phyloP scores from a whole-genome alignment of 2,888 invertebrate genomes.

The Nephrocerus scutellatus region DNA sequence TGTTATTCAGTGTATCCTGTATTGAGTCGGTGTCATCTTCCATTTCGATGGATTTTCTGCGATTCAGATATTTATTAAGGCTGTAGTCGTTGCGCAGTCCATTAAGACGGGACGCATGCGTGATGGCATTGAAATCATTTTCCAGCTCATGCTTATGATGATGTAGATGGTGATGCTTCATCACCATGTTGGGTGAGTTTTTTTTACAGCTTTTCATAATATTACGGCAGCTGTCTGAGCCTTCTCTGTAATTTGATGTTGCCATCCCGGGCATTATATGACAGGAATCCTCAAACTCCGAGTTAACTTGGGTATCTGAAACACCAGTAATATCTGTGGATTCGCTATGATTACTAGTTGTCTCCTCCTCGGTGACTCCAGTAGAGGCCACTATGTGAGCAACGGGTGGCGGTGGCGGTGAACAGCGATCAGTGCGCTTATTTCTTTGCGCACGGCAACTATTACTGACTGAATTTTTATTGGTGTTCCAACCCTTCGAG shows the following conservation, averaged over 20 bases:
- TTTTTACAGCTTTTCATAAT: slow-evolving; percentile 11
- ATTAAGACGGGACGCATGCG: slow-evolving; percentile 39
- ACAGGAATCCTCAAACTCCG: slow-evolving; percentile 35
- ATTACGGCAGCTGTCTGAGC: slow-evolving; percentile 5
- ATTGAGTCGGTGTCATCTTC: slow-evolving; percentile 30
- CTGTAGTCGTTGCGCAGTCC: slow-evolving; percentile 41
- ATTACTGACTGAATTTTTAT: too few species aligned
- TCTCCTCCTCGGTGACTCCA: slow-evolving; percentile 36
- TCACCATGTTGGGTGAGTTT: neutral
- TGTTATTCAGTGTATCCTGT: slow-evolving; percentile 25
- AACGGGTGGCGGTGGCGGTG: too few species aligned
- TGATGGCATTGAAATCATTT: slow-evolving; percentile 31
- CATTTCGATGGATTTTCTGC: slow-evolving; percentile 30
- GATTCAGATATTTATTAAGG: slow-evolving; percentile 41
- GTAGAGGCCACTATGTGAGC: too few species aligned
- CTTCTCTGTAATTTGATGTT: slow-evolving; percentile 16
- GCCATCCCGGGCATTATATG: slow-evolving; percentile 36
- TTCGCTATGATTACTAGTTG: slow-evolving; percentile 43
- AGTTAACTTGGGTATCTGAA: slow-evolving; percentile 37
- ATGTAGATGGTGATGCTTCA: neutral
- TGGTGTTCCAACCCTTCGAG: slow-evolving; percentile 58
- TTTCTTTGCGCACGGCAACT: too few species aligned
- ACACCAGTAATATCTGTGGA: slow-evolving; percentile 45
- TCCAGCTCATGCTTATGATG: slow-evolving; percentile 11
- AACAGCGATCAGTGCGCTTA: too few species aligned